Percentiles rank a stretch among this genome's conserved stretches.
These are phyloP conservation scores for Syrista parreyssii DNA, from an alignment of 2,888 invertebrate species.

Conservation along the genomic window DNA sequence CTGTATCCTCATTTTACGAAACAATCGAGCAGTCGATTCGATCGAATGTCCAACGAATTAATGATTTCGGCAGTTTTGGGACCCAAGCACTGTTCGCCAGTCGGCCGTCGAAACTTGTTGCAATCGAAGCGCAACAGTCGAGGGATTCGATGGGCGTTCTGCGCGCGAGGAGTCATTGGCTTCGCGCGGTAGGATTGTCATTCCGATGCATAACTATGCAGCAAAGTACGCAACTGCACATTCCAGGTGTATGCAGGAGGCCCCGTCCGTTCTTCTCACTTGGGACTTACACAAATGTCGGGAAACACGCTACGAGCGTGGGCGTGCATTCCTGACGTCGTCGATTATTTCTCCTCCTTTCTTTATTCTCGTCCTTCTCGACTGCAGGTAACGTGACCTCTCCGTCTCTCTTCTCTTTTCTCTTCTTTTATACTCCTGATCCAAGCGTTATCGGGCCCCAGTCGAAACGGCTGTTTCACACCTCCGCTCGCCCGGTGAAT, in stretches of 20 bases:
- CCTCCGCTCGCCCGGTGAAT: constrained; percentile 63
- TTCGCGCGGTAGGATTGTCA: constrained; percentile 32
- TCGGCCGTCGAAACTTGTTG: not conserved
- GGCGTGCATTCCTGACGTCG: constrained; percentile 62
- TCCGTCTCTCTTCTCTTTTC: constrained; percentile 12
- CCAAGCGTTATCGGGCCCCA: constrained; percentile 55
- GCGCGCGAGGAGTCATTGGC: constrained; percentile 33
- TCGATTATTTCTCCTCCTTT: constrained; percentile 49
- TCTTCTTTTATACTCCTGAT: constrained; percentile 34
- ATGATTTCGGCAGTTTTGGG: not conserved
- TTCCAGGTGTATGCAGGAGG: constrained; percentile 41
- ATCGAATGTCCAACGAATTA: not conserved
- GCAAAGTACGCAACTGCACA: constrained; percentile 54
- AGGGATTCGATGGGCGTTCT: not conserved
- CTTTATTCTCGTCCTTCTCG: constrained; percentile 24
- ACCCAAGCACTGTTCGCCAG: not conserved
- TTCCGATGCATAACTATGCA: constrained; percentile 49
- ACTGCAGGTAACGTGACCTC: constrained; percentile 11
- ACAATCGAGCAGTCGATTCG: not conserved
- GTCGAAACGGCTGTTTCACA: constrained; percentile 64
- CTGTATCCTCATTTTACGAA: not conserved
- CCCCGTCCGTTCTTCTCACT: not conserved
- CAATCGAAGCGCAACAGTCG: not conserved
- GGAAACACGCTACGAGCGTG: constrained; percentile 59
- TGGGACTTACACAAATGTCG: constrained; percentile 50